phyloP scores from a whole-genome alignment of 2,113 vertebrate species.

The Donacobius atricapilla region DNA sequence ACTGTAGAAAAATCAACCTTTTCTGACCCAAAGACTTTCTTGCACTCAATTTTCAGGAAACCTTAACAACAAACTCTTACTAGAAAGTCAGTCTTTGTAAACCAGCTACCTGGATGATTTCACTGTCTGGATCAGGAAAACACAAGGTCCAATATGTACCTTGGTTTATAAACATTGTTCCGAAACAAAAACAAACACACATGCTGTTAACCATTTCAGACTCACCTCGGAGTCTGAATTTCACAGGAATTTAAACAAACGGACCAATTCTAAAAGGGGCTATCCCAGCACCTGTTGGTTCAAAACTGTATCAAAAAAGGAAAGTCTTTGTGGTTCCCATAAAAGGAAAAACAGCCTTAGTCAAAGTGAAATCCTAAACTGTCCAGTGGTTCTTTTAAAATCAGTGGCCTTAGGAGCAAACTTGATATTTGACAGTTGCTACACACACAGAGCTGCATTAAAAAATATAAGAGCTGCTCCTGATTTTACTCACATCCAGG shows the following conservation, averaged over 20 bases:
- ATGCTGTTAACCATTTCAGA: not conserved
- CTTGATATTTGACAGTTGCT: not conserved
- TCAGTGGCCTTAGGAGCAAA: constrained; percentile 22
- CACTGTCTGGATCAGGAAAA: not conserved
- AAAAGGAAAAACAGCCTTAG: not conserved
- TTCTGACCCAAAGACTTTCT: not conserved
- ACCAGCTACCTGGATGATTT: not conserved
- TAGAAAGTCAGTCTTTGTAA: not conserved
- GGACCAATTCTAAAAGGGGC: not conserved
- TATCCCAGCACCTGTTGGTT: not conserved
- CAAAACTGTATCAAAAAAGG: constrained; percentile 21
- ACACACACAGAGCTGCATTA: not conserved
- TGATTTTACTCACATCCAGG: constrained; percentile 24
- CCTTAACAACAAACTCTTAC: not conserved
- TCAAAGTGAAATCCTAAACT: constrained; percentile 54
- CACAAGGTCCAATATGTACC: not conserved
- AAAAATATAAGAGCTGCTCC: not conserved
- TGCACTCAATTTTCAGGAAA: not conserved
- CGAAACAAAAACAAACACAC: not conserved
- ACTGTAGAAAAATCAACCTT: not conserved
- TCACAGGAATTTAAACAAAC: not conserved
- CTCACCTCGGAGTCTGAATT: not conserved
- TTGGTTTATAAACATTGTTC: not conserved
- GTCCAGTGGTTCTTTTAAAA: constrained; percentile 38
- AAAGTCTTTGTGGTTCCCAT: not conserved